Percentiles rank a stretch among this genome's conserved stretches.
Evolutionary conservation across 2,797 vertebrate genomes (phyloP).

Genomic region (Coregonus suidteri): DNA sequence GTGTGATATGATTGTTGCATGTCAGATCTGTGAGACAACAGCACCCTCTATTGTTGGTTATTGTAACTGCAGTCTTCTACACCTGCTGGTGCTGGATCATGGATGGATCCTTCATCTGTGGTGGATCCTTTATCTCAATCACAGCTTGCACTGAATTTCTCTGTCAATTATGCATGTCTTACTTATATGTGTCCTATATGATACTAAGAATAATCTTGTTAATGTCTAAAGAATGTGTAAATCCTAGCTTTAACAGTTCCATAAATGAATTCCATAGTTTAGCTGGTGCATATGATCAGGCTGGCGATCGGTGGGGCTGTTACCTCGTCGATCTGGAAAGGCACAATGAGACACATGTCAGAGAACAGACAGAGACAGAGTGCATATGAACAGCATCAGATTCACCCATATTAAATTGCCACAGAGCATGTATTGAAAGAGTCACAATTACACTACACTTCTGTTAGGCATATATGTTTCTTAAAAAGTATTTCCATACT

Average conservation of each 20-base stretch:
- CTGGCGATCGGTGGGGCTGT: conserved; percentile 18
- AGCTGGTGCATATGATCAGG: conserved; percentile 32
- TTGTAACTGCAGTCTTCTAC: conserved; percentile 1
- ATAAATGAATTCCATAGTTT: conserved; percentile 11
- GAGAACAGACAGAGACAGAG: not conserved
- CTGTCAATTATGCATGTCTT: not conserved
- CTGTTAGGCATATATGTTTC: no score
- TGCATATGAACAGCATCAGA: not conserved
- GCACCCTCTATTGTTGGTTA: conserved; percentile 29
- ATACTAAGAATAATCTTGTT: not conserved
- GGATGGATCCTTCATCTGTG: not conserved
- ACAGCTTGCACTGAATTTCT: no score
- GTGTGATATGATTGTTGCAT: not conserved
- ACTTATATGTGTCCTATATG: not conserved
- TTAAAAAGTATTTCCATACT: no score
- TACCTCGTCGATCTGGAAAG: conserved; percentile 50
- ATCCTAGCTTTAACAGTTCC: not conserved
- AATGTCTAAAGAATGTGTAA: not conserved
- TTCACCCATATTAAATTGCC: not conserved
- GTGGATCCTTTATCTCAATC: not conserved
- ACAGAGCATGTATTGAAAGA: not conserved
- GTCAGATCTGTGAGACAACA: not conserved
- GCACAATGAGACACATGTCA: conserved; percentile 32
- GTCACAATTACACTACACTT: not conserved
- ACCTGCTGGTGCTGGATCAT: not conserved